Conservation (phyloP, 2,888 invertebrate genomes). For the Drosophila kuntzei region DNA sequence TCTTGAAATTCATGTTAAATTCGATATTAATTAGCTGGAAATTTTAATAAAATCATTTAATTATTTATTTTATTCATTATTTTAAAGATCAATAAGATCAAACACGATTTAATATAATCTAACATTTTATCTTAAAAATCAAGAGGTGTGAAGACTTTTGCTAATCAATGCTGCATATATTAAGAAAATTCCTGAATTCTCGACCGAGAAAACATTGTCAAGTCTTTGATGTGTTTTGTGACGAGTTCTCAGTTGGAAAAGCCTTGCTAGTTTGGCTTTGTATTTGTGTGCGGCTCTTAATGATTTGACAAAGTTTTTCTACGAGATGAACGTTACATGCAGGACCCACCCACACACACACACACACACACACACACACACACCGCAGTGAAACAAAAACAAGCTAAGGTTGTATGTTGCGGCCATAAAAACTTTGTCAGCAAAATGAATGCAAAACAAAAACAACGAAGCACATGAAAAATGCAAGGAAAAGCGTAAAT, state of each 20-base stretch:
- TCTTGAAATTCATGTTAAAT: no score
- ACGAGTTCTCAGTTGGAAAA: slow-evolving; percentile 15
- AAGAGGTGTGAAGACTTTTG: background rate
- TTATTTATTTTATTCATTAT: no score
- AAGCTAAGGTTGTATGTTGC: slow-evolving; percentile 59
- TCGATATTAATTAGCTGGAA: no score
- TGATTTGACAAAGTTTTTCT: slow-evolving; percentile 66
- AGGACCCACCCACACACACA: slow-evolving; percentile 28
- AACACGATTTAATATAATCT: background rate
- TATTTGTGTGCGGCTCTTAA: slow-evolving; percentile 56
- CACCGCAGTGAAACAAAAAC: slow-evolving; percentile 41
- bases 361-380: slow-evolving; percentile 12
- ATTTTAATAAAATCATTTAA: no score
- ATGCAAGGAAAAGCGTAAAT: slow-evolving; percentile 68
- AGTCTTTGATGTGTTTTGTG: slow-evolving; percentile 24
- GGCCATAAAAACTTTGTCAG: slow-evolving; percentile 70
- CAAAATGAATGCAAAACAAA: slow-evolving; percentile 38
- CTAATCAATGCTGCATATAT: background rate
- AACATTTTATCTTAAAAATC: background rate
- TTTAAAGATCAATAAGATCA: background rate
- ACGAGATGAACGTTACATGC: slow-evolving; percentile 64
- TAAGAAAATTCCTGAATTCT: background rate
- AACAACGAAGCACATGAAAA: slow-evolving; percentile 57
- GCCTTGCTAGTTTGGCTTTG: slow-evolving; percentile 36
- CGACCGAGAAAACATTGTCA: slow-evolving; percentile 22